These are phyloP conservation scores for Pollenia amentaria DNA, from an alignment of 2,888 invertebrate genomes.

Conservation along the genomic window DNA sequence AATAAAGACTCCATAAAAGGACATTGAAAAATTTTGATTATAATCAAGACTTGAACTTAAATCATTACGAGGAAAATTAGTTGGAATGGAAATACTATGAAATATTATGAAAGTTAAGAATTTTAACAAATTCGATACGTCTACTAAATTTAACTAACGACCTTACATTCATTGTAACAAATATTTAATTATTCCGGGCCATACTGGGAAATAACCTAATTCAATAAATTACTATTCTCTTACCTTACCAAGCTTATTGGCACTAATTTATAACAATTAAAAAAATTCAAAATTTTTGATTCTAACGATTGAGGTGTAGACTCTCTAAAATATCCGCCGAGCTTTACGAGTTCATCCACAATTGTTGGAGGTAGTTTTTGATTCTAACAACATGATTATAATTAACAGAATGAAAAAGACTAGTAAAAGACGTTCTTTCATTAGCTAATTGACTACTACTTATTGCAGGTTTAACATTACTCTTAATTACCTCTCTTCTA, in stretches of 20 bases:
- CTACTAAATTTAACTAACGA: conserved; percentile 9
- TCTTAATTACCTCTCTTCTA: neutral
- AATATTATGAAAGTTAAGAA: conserved; percentile 28
- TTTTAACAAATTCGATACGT: conserved; percentile 16
- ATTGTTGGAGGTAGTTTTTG: neutral
- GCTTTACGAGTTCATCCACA: no score
- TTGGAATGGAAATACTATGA: conserved; percentile 14
- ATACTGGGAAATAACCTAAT: conserved; percentile 1
- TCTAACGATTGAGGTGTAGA: no score
- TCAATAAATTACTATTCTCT: neutral
- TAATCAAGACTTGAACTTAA: neutral
- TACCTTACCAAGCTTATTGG: neutral
- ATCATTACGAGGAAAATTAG: conserved; percentile 4
- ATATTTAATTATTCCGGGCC: conserved; percentile 17
- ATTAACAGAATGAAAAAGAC: neutral
- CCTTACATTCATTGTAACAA: neutral
- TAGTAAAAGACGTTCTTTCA: neutral
- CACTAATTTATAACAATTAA: no score
- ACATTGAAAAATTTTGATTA: neutral
- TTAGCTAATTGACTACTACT: neutral
- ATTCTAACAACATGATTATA: neutral
- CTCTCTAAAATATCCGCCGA: no score
- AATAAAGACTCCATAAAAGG: conserved; percentile 26
- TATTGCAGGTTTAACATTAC: neutral
- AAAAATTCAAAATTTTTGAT: no score